Percentiles rank a stretch among this genome's conserved stretches.
These are phyloP conservation scores for Mola mola DNA, from an alignment of 2,113 vertebrate genomes.

Conservation along the genomic window DNA sequence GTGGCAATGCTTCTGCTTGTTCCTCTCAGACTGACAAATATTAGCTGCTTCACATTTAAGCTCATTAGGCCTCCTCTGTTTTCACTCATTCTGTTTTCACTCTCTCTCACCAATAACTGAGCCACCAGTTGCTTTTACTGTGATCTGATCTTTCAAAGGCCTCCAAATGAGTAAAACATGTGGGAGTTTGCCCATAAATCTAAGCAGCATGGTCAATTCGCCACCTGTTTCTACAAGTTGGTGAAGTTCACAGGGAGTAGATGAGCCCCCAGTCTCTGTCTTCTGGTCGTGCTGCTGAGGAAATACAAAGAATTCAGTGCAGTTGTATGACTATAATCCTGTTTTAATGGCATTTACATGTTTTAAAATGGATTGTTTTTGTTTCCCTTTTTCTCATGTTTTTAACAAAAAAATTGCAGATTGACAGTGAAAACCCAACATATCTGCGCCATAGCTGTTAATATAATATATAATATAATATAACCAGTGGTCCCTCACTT, in stretches of 20 bases:
- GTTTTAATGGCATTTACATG: not conserved
- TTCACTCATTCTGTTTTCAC: not conserved
- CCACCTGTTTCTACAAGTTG: constrained; percentile 70
- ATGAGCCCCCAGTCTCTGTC: constrained; percentile 18
- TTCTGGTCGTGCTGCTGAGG: not conserved
- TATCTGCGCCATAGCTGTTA: too few species aligned
- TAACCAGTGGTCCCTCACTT: too few species aligned
- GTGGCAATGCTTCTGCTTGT: constrained; percentile 2
- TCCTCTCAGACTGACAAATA: constrained; percentile 11
- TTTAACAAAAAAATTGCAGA: too few species aligned
- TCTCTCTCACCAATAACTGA: constrained; percentile 10
- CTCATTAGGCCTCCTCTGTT: constrained; percentile 20
- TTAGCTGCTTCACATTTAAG: constrained; percentile 1
- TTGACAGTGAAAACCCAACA: not conserved
- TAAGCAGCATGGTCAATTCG: constrained; percentile 42
- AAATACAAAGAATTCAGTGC: constrained; percentile 7
- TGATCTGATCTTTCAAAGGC: constrained; percentile 58
- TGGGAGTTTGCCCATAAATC: constrained; percentile 71
- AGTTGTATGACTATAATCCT: not conserved
- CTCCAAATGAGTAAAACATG: constrained; percentile 72
- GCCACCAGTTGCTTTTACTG: constrained; percentile 29
- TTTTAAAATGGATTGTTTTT: not conserved
- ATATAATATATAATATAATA: too few species aligned
- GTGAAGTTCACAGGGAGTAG: constrained; percentile 48
- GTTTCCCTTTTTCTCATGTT: not conserved